phyloP scores from a whole-genome alignment of 2,888 invertebrate genomes.

The Agriopis marginaria region DNA sequence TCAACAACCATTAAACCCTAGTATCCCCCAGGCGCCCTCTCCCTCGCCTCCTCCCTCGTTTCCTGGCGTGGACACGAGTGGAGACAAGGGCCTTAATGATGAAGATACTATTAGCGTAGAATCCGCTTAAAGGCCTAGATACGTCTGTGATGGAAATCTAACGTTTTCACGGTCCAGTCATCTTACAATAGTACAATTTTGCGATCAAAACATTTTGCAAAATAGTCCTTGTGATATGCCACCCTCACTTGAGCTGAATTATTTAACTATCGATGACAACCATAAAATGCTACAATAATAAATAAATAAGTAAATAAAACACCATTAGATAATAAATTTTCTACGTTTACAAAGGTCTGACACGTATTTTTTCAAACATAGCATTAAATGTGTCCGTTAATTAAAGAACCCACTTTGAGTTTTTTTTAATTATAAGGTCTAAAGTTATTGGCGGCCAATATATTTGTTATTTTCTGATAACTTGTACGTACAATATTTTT shows the following conservation, averaged over 20 bases:
- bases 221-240: no score
- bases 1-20: conserved; percentile 53
- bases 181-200: background rate
- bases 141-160: background rate
- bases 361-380: background rate
- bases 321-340: background rate
- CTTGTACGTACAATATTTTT: background rate
- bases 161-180: no score
- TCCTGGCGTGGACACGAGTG: conserved; percentile 57
- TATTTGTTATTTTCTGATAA: no score
- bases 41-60: conserved; percentile 62
- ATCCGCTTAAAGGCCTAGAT: conserved; percentile 61
- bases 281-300: background rate
- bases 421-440: no score
- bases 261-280: background rate
- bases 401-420: no score
- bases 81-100: conserved; percentile 70
- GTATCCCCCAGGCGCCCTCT: conserved; percentile 53
- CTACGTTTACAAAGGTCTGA: background rate
- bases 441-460: no score
- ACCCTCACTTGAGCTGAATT: no score
- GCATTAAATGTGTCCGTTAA: no score
- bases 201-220: no score
- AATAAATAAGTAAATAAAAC: no score
- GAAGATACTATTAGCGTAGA: conserved; percentile 81